Conservation (phyloP, 2,113 vertebrate species). For the Micronisus gabar region DNA sequence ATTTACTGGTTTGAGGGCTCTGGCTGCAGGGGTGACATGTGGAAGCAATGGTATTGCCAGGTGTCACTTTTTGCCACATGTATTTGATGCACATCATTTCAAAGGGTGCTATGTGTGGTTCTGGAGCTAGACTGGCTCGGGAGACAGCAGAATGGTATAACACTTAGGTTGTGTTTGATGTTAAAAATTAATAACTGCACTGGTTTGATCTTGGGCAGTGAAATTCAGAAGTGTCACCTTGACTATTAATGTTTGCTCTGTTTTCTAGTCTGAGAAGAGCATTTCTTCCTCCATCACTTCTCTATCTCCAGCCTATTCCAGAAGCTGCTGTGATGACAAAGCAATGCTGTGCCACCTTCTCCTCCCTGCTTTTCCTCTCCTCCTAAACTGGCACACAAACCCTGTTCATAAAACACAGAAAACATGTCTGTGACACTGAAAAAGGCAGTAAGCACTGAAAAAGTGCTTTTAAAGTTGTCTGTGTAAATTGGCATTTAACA, state of each 20-base stretch:
- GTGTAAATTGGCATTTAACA: not conserved
- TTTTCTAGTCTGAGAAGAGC: not conserved
- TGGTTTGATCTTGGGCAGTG: not conserved
- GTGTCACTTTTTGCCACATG: fast-evolving
- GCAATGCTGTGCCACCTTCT: not conserved
- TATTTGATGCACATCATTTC: not conserved
- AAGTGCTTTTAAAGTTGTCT: not conserved
- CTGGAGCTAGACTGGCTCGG: not conserved
- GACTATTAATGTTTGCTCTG: not conserved
- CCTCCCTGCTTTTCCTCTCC: not conserved
- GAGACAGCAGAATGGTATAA: not conserved
- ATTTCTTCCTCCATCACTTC: not conserved
- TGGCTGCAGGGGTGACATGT: not conserved
- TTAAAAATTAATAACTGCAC: not conserved
- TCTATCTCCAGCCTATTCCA: not conserved
- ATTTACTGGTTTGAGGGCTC: not conserved
- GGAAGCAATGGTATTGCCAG: not conserved
- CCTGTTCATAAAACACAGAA: not conserved
- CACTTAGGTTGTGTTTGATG: not conserved
- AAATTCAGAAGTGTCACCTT: not conserved
- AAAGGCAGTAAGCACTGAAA: not conserved
- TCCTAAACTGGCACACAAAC: not conserved
- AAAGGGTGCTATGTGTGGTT: not conserved
- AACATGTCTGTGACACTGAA: not conserved
- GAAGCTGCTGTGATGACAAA: not conserved